Conservation (phyloP, 2,888 invertebrate species). For the Phytoseiulus persimilis region DNA sequence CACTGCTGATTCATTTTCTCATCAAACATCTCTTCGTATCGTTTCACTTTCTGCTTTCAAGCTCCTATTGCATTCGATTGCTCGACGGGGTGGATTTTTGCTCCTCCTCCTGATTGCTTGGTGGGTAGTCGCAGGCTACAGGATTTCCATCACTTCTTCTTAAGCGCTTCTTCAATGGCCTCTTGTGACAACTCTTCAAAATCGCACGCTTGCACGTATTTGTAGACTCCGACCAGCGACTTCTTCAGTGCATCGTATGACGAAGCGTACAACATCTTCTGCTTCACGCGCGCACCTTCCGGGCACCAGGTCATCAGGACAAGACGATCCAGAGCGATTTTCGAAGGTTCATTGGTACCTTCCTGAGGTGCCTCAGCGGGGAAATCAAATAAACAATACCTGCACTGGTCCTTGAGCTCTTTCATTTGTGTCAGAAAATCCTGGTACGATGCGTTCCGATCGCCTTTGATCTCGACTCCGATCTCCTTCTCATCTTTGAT, state of each 20-base stretch:
- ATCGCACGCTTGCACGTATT: constrained; percentile 68
- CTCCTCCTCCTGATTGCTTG: neutral
- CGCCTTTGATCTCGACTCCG: constrained; percentile 80
- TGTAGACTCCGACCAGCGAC: constrained; percentile 88
- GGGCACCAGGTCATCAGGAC: constrained; percentile 98
- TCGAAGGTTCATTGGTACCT: constrained; percentile 45
- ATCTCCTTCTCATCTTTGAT: constrained; percentile 86
- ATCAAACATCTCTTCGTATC: too few relatives aligned
- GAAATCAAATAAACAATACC: constrained; percentile 95
- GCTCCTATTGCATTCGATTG: neutral
- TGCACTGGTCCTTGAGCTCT: constrained; percentile 76
- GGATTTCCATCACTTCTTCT: constrained; percentile 41
- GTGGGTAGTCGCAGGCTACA: constrained; percentile 58
- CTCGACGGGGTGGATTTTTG: neutral
- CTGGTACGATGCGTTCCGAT: constrained; percentile 82
- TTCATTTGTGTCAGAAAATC: constrained; percentile 87
- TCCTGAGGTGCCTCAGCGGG: constrained; percentile 46
- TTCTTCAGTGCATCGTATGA: constrained; percentile 97
- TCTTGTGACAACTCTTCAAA: constrained; percentile 48
- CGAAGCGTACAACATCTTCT: constrained; percentile 74
- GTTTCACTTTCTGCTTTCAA: neutral
- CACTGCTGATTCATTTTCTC: too few relatives aligned
- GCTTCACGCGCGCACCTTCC: constrained; percentile 83
- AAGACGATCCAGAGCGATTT: constrained; percentile 46
- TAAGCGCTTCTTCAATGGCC: constrained; percentile 46